Percentiles rank a stretch among this genome's conserved stretches.
Evolutionary conservation across 2,113 vertebrate species (phyloP).

Genomic region (Poecilia latipinna): DNA sequence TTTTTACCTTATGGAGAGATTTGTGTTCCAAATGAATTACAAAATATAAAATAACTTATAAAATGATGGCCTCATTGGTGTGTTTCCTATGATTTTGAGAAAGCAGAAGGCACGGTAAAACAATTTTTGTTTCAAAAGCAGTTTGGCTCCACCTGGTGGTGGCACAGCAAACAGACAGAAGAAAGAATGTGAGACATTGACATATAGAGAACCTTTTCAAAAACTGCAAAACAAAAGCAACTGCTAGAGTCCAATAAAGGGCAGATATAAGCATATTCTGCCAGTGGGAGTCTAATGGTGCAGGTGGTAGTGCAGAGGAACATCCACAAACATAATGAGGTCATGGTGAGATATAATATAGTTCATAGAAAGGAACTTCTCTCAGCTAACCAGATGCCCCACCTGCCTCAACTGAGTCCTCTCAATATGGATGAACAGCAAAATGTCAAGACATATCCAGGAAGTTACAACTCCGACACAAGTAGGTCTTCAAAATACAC

Average conservation of each 20-base stretch:
- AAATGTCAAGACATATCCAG: background rate
- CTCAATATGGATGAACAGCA: background rate
- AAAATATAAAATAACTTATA: no score
- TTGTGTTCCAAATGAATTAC: no score
- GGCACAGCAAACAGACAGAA: background rate
- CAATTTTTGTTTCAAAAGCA: background rate
- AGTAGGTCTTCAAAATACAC: background rate
- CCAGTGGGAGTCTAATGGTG: no score
- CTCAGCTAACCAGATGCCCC: no score
- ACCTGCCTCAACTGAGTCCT: no score
- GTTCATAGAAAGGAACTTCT: background rate
- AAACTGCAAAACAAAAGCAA: background rate
- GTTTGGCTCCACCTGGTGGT: background rate
- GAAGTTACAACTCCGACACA: background rate
- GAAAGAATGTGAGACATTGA: background rate
- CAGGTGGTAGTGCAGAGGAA: no score
- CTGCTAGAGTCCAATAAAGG: background rate
- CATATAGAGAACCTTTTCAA: background rate
- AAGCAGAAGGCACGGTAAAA: no score
- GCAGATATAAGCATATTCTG: background rate
- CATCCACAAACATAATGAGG: no score
- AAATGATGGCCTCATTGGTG: no score
- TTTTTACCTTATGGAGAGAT: no score
- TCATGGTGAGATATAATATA: no score
- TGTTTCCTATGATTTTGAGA: no score